Evolutionary conservation across 2,113 vertebrate genomes (phyloP).

Genomic region (Limnothrissa miodon): DNA sequence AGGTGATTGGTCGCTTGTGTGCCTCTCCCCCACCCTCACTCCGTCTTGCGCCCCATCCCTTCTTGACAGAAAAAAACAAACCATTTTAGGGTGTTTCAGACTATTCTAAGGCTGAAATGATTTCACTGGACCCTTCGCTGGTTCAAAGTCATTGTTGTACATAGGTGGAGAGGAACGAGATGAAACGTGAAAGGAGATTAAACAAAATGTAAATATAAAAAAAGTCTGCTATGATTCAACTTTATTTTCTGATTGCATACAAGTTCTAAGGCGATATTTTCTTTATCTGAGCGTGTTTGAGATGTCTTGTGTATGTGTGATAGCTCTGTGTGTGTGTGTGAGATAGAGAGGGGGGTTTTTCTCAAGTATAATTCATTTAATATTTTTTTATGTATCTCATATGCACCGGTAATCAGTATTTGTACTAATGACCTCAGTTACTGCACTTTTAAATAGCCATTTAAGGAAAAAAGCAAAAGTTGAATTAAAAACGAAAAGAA

Average conservation of each 20-base stretch:
- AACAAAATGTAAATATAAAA: neutral
- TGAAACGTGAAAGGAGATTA: neutral
- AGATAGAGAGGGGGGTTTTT: slow-evolving; percentile 21
- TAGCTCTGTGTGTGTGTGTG: neutral
- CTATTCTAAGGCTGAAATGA: neutral
- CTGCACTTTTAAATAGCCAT: slow-evolving; percentile 83
- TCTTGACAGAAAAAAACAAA: neutral
- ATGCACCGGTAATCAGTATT: slow-evolving; percentile 77
- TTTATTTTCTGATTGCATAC: neutral
- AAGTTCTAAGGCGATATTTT: neutral
- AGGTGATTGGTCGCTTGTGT: slow-evolving; percentile 5
- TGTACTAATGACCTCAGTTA: slow-evolving; percentile 84
- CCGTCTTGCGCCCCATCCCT: neutral
- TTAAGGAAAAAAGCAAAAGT: slow-evolving; percentile 62
- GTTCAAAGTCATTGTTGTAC: neutral
- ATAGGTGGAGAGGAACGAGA: neutral
- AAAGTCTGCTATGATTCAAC: neutral
- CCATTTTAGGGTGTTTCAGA: neutral
- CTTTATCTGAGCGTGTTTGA: neutral
- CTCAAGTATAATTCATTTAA: slow-evolving; percentile 63
- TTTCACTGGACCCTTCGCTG: neutral
- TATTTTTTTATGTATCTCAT: slow-evolving; percentile 67
- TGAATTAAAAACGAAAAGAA: slow-evolving; percentile 35
- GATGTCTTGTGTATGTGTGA: neutral
- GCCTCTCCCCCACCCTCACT: neutral